phyloP scores from a whole-genome alignment of 2,888 invertebrate species.

The Orchestes rusci region DNA sequence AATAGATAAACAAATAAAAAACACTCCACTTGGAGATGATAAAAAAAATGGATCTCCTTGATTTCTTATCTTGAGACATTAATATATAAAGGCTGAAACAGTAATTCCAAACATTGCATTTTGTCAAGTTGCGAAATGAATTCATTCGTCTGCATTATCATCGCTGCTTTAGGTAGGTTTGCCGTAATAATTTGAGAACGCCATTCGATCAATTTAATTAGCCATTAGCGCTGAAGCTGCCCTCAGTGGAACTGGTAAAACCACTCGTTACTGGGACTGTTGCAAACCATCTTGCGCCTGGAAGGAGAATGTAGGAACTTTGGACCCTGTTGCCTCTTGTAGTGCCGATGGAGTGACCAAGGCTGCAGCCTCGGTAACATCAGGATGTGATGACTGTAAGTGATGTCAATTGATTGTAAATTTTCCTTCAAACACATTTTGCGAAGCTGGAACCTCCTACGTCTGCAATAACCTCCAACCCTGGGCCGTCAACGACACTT shows the following conservation, averaged over 20 bases:
- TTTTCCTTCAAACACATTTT: no score
- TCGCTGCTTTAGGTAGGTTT: no score
- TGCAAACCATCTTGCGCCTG: slow-evolving; percentile 27
- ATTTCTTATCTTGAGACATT: no score
- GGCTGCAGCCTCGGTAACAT: slow-evolving; percentile 11
- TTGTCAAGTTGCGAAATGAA: no score
- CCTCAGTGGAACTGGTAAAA: slow-evolving; percentile 23
- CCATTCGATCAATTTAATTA: no score
- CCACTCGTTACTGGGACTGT: slow-evolving; percentile 29
- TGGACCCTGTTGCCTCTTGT: slow-evolving; percentile 17
- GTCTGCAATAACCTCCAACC: slow-evolving; percentile 27
- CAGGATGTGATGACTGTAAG: slow-evolving; percentile 15
- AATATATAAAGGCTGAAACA: no score
- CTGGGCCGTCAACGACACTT: slow-evolving; percentile 22
- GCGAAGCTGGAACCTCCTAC: slow-evolving; percentile 21
- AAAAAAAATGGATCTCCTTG: no score
- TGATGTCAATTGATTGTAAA: not conserved
- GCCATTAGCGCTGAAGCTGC: slow-evolving; percentile 4
- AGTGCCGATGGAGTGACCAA: slow-evolving; percentile 16
- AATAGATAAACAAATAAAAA: no score
- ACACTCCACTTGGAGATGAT: no score
- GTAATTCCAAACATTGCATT: no score
- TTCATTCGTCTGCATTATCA: no score
- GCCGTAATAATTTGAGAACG: no score
- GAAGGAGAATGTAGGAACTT: slow-evolving; percentile 19